Evolutionary conservation across 2,113 vertebrate species (phyloP).

Genomic region (Tachysurus fulvidraco): DNA sequence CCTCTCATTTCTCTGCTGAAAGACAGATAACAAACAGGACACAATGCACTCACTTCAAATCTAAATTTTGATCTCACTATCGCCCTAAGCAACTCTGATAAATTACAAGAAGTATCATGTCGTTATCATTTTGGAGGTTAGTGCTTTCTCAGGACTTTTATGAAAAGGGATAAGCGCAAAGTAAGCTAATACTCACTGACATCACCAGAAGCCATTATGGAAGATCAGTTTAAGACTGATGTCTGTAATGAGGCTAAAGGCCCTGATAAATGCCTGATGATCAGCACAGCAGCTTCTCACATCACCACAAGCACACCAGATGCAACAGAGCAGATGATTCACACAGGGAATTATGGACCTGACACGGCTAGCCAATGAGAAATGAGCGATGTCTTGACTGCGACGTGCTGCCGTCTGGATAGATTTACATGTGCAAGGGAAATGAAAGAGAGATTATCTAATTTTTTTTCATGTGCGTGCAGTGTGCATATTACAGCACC

Average conservation of each 20-base stretch:
- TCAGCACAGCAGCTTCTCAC: constrained; percentile 19
- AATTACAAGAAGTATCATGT: constrained; percentile 29
- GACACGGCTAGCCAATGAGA: constrained; percentile 35
- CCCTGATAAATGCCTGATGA: constrained; percentile 31
- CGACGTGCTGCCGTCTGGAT: constrained; percentile 8
- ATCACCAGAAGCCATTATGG: constrained; percentile 3
- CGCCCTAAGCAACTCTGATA: constrained; percentile 17
- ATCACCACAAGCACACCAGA: constrained; percentile 22
- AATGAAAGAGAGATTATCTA: constrained; percentile 22
- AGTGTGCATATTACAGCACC: neutral
- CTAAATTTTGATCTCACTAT: constrained; percentile 15
- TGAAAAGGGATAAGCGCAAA: constrained; percentile 12
- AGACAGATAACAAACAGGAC: constrained; percentile 32
- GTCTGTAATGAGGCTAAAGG: constrained; percentile 37
- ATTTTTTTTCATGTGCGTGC: neutral
- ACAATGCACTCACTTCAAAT: constrained; percentile 7
- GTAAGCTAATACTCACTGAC: constrained; percentile 25
- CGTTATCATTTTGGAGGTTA: constrained; percentile 18
- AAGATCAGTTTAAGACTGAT: constrained; percentile 26
- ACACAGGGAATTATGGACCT: constrained; percentile 30
- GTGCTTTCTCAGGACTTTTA: constrained; percentile 15
- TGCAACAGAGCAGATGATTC: constrained; percentile 33
- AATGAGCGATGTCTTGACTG: constrained; percentile 35
- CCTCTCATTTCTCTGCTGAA: constrained; percentile 28
- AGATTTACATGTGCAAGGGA: neutral